A percentile compares a stretch with the other conserved stretches of the same genome.
Evolutionary conservation across 2,113 vertebrate species (phyloP).

Genomic region (Onychostruthus taczanowskii): DNA sequence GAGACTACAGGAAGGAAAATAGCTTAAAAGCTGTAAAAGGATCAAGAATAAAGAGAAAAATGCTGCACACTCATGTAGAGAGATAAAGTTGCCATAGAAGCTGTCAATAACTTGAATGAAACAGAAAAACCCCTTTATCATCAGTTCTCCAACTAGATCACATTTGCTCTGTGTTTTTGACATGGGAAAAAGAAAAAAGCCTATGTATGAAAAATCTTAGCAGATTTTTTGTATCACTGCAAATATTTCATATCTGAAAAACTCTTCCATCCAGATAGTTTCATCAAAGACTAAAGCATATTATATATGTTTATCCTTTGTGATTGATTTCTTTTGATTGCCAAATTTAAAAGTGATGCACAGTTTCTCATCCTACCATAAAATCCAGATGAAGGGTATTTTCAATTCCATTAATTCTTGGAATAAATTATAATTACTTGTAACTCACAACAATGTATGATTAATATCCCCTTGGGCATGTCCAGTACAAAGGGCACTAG

Average conservation of each 20-base stretch:
- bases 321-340: not conserved
- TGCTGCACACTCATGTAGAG: not conserved
- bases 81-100: not conserved
- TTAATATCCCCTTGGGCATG: not conserved
- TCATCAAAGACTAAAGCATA: not conserved
- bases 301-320: not conserved
- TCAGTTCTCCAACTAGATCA: not conserved
- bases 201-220: not conserved
- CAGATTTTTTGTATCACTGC: not conserved
- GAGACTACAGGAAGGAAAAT: not conserved
- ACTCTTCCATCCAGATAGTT: not conserved
- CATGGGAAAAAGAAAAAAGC: not conserved
- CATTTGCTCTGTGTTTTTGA: not conserved
- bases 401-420: not conserved
- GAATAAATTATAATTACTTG: not conserved
- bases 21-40: not conserved
- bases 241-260: not conserved
- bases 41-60: not conserved
- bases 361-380: not conserved
- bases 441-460: not conserved
- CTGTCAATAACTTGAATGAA: not conserved
- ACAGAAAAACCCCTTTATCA: not conserved
- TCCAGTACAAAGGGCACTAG: not conserved
- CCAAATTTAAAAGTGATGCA: not conserved
- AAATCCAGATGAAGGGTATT: not conserved